Evolutionary conservation across 2,113 vertebrate genomes (phyloP).

Genomic region (Daboia siamensis): DNA sequence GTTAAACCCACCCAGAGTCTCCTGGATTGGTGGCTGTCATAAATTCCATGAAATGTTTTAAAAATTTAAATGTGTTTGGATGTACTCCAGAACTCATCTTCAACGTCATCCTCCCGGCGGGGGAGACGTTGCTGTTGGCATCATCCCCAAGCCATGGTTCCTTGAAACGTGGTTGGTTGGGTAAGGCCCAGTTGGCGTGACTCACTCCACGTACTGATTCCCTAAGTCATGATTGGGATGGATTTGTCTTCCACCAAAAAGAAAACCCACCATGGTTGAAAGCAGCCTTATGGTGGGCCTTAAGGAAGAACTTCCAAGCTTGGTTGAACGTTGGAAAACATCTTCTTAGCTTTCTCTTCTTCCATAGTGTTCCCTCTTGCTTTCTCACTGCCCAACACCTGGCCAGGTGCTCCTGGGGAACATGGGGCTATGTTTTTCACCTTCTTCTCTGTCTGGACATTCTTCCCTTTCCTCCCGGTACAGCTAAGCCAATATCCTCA

Average conservation of each 20-base stretch:
- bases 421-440: conserved; percentile 26
- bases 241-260: background rate
- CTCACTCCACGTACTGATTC: background rate
- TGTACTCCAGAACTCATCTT: background rate
- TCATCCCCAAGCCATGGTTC: background rate
- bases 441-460: conserved; percentile 65
- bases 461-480: conserved; percentile 41
- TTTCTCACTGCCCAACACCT: too few species aligned
- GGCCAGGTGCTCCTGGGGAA: conserved; percentile 21
- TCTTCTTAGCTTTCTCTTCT: conserved; percentile 42
- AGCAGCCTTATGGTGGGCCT: rapidly evolving
- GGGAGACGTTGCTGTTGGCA: background rate
- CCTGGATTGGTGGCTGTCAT: background rate
- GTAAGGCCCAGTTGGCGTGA: background rate
- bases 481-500: conserved; percentile 96
- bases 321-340: conserved; percentile 55
- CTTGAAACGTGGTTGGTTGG: background rate
- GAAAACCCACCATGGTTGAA: background rate
- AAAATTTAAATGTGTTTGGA: background rate
- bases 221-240: background rate
- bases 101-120: background rate
- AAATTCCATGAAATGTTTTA: background rate
- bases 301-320: background rate
- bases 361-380: conserved; percentile 16
- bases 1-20: background rate